These are phyloP conservation scores for Gobio occitaniae DNA, from an alignment of 2,797 vertebrate genomes.

Conservation along the genomic window DNA sequence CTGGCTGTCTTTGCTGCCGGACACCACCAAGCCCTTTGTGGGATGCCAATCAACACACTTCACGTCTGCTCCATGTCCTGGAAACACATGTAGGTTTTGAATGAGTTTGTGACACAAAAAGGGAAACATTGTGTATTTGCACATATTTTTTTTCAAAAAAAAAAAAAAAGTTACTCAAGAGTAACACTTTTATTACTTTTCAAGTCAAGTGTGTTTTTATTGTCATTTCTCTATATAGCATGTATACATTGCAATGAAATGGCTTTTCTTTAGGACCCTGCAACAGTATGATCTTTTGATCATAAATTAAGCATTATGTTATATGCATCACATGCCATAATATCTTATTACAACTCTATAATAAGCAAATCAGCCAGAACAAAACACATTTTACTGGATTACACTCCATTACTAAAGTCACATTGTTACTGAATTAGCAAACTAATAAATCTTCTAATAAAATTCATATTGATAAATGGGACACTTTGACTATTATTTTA, in stretches of 20 bases:
- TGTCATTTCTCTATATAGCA: too few relatives aligned
- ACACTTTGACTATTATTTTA: conserved; percentile 9
- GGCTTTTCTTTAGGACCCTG: too few relatives aligned
- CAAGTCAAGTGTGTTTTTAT: too few relatives aligned
- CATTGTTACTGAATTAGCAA: background rate
- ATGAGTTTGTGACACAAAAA: background rate
- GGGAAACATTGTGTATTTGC: background rate
- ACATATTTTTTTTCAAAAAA: background rate
- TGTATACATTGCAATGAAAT: too few relatives aligned
- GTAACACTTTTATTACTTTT: background rate
- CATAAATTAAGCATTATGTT: background rate
- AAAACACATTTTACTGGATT: background rate
- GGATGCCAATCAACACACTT: conserved; percentile 99
- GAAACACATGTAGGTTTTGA: conserved; percentile 19
- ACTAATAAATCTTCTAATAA: background rate
- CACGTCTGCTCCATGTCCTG: conserved; percentile 97
- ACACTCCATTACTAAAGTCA: background rate
- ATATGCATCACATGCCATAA: background rate
- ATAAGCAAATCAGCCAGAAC: background rate
- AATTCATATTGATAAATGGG: background rate
- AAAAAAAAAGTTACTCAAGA: background rate
- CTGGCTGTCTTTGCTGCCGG: conserved; percentile 98
- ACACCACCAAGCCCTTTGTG: conserved; percentile 96
- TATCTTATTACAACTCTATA: background rate
- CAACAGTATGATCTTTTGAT: background rate